A percentile compares a stretch with the other conserved stretches of the same genome.
phyloP scores from a whole-genome alignment of 2,797 vertebrate genomes.

The Apogon hyalosoma region DNA sequence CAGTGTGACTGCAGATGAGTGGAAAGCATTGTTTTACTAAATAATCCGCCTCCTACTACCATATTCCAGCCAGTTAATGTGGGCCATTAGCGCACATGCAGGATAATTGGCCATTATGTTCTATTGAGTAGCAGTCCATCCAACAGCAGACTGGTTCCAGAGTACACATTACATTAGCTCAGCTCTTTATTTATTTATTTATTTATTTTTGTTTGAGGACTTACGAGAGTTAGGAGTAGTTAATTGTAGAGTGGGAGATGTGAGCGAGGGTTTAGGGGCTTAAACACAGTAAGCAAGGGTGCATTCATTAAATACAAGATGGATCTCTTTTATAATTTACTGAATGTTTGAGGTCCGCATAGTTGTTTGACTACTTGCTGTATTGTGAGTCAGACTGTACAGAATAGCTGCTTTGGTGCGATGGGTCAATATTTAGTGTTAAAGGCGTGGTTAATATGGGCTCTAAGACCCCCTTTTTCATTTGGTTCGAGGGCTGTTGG shows the following conservation, averaged over 20 bases:
- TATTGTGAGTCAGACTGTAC: not conserved
- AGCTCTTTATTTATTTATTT: slow-evolving; percentile 26
- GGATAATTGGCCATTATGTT: slow-evolving; percentile 79
- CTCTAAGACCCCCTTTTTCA: slow-evolving; percentile 3
- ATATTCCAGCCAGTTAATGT: slow-evolving; percentile 67
- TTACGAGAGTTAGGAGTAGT: slow-evolving; percentile 47
- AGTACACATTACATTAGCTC: slow-evolving; percentile 60
- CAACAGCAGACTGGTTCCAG: slow-evolving; percentile 53
- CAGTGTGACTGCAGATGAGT: slow-evolving; percentile 35
- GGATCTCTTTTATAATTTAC: slow-evolving; percentile 43
- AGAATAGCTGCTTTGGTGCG: slow-evolving; percentile 11
- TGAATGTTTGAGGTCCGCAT: slow-evolving; percentile 22
- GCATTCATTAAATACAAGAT: slow-evolving; percentile 49
- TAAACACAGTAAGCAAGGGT: slow-evolving; percentile 34
- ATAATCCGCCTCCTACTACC: slow-evolving; percentile 55
- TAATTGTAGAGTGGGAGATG: slow-evolving; percentile 47
- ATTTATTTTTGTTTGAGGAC: slow-evolving; percentile 30
- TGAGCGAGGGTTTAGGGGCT: slow-evolving; percentile 30
- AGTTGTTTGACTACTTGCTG: slow-evolving; percentile 17
- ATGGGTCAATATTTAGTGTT: not conserved
- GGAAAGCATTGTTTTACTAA: slow-evolving; percentile 63
- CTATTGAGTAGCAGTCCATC: slow-evolving; percentile 65
- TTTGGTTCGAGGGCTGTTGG: slow-evolving; percentile 1
- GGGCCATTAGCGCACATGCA: slow-evolving; percentile 72
- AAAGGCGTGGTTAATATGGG: slow-evolving; percentile 3